A percentile compares a stretch with the other conserved stretches of the same genome.
Conservation (phyloP, 2,888 invertebrate genomes). For the Phaedon cochleariae region DNA sequence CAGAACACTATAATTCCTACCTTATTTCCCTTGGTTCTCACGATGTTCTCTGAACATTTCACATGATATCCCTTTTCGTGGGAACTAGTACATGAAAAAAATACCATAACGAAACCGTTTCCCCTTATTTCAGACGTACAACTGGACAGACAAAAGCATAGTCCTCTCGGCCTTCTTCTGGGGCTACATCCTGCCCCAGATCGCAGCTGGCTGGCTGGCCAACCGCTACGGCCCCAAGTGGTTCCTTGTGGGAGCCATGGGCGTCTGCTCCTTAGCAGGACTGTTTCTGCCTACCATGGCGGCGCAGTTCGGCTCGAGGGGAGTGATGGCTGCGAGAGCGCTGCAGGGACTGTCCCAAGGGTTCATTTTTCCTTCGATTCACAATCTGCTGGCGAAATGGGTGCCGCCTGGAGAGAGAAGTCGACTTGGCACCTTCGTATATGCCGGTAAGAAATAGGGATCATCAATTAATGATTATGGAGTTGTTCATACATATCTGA, state of each 20-base stretch:
- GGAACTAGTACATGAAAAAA: no score
- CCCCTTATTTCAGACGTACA: constrained; percentile 42
- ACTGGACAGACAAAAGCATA: constrained; percentile 67
- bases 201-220: constrained; percentile 77
- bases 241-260: constrained; percentile 68
- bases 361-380: constrained; percentile 75
- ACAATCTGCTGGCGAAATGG: constrained; percentile 82
- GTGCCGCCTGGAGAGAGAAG: constrained; percentile 75
- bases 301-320: constrained; percentile 69
- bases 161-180: constrained; percentile 82
- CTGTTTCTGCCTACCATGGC: constrained; percentile 75
- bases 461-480: no score
- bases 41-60: no score
- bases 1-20: no score
- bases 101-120: not conserved
- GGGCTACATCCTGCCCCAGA: constrained; percentile 80
- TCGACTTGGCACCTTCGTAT: constrained; percentile 73
- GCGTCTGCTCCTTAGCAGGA: constrained; percentile 72
- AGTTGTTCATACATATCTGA: no score
- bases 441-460: constrained; percentile 64
- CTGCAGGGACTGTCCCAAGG: constrained; percentile 81
- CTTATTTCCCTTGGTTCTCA: no score
- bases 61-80: no score
- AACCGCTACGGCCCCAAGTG: constrained; percentile 78
- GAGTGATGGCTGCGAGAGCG: constrained; percentile 73